Evolutionary conservation across 2,113 vertebrate species (phyloP).

Genomic region (Hymenochirus boettgeri): DNA sequence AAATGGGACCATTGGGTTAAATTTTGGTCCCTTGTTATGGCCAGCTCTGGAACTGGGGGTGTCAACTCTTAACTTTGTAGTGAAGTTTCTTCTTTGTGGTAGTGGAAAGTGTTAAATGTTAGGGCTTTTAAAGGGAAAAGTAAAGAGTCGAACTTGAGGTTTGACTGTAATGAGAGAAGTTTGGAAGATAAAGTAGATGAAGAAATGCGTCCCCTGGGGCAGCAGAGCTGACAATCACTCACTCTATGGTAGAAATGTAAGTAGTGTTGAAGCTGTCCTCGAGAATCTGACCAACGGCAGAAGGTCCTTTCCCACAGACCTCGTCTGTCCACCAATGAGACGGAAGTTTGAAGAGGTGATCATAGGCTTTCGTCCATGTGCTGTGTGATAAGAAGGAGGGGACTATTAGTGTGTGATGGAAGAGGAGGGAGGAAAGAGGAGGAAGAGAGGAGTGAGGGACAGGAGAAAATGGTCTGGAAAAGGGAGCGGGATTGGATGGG

Average conservation of each 20-base stretch:
- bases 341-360: conserved; percentile 85
- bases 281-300: conserved; percentile 88
- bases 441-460: too few relatives aligned
- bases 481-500: background rate
- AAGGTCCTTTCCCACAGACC: conserved; percentile 95
- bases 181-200: too few relatives aligned
- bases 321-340: too few relatives aligned
- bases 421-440: background rate
- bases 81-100: too few relatives aligned
- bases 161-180: too few relatives aligned
- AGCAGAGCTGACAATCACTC: conserved; percentile 57
- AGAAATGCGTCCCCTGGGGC: background rate
- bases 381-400: background rate
- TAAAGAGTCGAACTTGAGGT: too few relatives aligned
- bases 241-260: conserved; percentile 93
- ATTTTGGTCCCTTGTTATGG: too few relatives aligned
- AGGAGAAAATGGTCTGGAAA: background rate
- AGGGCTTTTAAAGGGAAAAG: too few relatives aligned
- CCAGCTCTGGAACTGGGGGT: too few relatives aligned
- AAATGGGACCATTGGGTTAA: too few relatives aligned
- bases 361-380: conserved; percentile 87
- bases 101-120: too few relatives aligned
- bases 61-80: too few relatives aligned
- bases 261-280: conserved; percentile 92
- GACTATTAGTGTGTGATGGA: background rate